Evolutionary conservation across 1,140 invertebrate genomes (phyloP), one percentile per base, ranked within the genome.

Genomic region (Vanessa tameamea): DNA sequence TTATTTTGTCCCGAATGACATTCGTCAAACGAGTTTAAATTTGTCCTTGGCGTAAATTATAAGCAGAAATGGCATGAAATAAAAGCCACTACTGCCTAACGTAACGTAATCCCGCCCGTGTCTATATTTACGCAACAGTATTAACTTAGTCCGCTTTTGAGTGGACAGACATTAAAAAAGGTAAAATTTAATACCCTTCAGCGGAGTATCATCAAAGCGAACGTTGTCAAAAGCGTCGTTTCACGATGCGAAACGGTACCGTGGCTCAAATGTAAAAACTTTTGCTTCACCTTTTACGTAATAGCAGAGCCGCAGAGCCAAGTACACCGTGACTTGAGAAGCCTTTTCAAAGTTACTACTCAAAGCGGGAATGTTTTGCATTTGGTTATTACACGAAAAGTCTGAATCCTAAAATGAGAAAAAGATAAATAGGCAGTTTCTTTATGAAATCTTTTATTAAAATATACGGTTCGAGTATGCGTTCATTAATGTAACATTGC

Each of bases 201-300:
- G 76, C 81, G 73, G 81, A 79, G 78, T 77, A 80, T 79, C 82
- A 88, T 89, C 88, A 91, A 91, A 91, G 88, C 79, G 85, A 88
- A 81, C 76, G 82, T 87, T 88, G 83, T 90, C 85, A 87, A 92
- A 90, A 90, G 87, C 85, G 83, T 80, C 81, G 78, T 85, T 83
- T 83, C 78, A 77, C 84, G 78, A 82, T 82, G 87, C 86, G 88
- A 81, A 86, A 86, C 86, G 83, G 84, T 87, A 88, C 81, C 78
- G 80, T 86, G 83, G 78, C 80, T 87, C 83, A 85, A 87, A 91
- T 89, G 84, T 86, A 90, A 88, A 92, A 92, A 92, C 84, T 91
- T 92, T 87, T 87, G 83, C 87, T 85, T 71, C 82, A 87, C 87
- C 87, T 87, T 89, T 89, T 86, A 86, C 76, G 85, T 87, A 88